Percentiles rank a stretch among this genome's conserved stretches.
phyloP scores from a whole-genome alignment of 2,113 vertebrate species.

The Leuciscus idus region DNA sequence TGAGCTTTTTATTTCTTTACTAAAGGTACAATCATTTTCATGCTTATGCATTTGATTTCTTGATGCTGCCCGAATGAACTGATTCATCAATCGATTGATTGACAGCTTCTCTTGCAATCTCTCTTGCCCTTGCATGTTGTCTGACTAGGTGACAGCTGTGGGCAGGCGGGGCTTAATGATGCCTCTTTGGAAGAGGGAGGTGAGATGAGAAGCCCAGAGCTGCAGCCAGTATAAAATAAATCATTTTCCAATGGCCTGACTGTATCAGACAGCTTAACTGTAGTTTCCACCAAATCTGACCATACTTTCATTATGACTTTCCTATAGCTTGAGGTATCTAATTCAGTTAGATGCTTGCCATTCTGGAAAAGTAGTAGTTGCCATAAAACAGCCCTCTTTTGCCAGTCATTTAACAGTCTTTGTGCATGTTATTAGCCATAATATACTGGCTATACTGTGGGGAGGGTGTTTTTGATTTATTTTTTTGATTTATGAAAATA shows the following conservation, averaged over 20 bases:
- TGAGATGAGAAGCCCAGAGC: conserved; percentile 48
- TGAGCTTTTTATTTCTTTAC: conserved; percentile 64
- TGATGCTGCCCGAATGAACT: conserved; percentile 61
- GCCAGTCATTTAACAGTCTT: conserved; percentile 70
- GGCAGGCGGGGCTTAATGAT: conserved; percentile 72
- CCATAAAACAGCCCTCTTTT: conserved; percentile 13
- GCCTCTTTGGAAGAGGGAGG: conserved; percentile 71
- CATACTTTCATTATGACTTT: background rate
- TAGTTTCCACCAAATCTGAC: background rate
- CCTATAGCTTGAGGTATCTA: background rate
- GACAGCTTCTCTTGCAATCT: conserved; percentile 60
- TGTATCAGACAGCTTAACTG: conserved; percentile 48
- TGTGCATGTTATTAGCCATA: conserved; percentile 66
- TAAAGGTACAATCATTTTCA: conserved; percentile 60
- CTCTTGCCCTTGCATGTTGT: conserved; percentile 73
- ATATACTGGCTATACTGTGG: conserved; percentile 65
- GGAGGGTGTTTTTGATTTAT: background rate
- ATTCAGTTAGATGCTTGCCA: conserved; percentile 12
- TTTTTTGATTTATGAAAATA: background rate
- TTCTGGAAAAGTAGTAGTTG: conserved; percentile 11
- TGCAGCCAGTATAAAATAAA: conserved; percentile 43
- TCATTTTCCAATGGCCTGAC: background rate
- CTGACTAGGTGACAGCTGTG: conserved; percentile 81
- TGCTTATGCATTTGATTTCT: conserved; percentile 63
- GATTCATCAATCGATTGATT: conserved; percentile 51